phyloP scores from a whole-genome alignment of 2,113 vertebrate genomes.

The Myxocyprinus asiaticus region DNA sequence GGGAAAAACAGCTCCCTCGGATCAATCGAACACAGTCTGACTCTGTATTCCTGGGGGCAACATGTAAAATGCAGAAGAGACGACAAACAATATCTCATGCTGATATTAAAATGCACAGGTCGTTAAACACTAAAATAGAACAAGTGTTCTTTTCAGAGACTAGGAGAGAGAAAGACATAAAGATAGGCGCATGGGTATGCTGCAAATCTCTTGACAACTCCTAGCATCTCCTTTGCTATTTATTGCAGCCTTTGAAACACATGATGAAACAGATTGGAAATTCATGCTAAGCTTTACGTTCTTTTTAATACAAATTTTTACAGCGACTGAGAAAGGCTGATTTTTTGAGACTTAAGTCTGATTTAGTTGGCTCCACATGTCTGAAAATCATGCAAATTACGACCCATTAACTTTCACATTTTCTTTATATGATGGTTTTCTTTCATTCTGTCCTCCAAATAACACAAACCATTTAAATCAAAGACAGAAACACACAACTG shows the following conservation, averaged over 20 bases:
- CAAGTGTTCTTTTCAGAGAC: not conserved
- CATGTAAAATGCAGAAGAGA: slow-evolving; percentile 6
- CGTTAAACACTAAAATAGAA: slow-evolving; percentile 35
- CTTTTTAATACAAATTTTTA: slow-evolving; percentile 17
- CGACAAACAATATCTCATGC: slow-evolving; percentile 9
- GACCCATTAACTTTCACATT: not conserved
- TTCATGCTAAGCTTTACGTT: slow-evolving; percentile 23
- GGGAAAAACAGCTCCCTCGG: slow-evolving; percentile 4
- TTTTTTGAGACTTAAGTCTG: slow-evolving; percentile 20
- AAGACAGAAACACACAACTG: too few species aligned
- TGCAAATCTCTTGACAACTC: slow-evolving; percentile 30
- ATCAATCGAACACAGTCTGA: slow-evolving; percentile 26
- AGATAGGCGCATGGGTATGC: slow-evolving; percentile 3
- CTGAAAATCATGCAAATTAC: slow-evolving; percentile 24
- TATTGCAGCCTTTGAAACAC: slow-evolving; percentile 13
- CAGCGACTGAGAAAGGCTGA: slow-evolving; percentile 1
- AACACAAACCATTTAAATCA: too few species aligned
- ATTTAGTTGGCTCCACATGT: slow-evolving; percentile 7
- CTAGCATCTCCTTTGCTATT: slow-evolving; percentile 25
- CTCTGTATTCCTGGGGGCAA: slow-evolving; percentile 26
- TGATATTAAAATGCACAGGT: slow-evolving; percentile 17
- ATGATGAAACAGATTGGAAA: slow-evolving; percentile 34
- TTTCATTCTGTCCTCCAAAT: too few species aligned
- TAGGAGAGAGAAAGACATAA: not conserved
- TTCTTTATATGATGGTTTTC: not conserved